Percentiles rank a stretch among this genome's conserved stretches.
Conservation (phyloP, 2,113 vertebrate species). For the Nansenia antarctica region DNA sequence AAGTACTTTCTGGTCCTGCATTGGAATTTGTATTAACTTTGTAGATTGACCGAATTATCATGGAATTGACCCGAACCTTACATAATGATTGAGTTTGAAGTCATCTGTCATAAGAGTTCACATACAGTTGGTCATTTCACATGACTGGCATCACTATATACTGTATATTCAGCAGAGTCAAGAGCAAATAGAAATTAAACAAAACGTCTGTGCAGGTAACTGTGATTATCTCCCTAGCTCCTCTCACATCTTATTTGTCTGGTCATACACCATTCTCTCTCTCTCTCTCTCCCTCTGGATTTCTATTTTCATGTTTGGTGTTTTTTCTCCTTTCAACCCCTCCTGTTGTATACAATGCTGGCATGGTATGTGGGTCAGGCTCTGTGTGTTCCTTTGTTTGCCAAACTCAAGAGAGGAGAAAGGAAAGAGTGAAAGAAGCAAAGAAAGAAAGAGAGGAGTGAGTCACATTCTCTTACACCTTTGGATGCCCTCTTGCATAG, state of each 20-base stretch:
- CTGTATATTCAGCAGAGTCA: neutral
- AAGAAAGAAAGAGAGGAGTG: neutral
- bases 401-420: neutral
- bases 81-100: too few relatives aligned
- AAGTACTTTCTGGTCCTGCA: too few relatives aligned
- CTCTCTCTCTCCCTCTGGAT: neutral
- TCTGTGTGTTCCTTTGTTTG: constrained; percentile 3
- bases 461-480: neutral
- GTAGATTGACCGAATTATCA: neutral
- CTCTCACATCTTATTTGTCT: neutral
- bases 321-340: neutral
- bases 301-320: neutral
- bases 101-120: neutral
- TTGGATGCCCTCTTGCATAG: too few relatives aligned
- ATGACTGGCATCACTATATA: neutral
- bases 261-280: neutral
- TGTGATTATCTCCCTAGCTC: neutral
- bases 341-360: neutral
- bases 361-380: constrained; percentile 12
- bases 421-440: neutral
- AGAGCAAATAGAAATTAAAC: too few relatives aligned
- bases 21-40: neutral
- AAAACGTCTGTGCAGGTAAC: neutral
- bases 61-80: neutral
- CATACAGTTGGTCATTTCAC: neutral